Conservation (phyloP, 2,888 invertebrate species). For the Mongoloraphidia duomilia region DNA sequence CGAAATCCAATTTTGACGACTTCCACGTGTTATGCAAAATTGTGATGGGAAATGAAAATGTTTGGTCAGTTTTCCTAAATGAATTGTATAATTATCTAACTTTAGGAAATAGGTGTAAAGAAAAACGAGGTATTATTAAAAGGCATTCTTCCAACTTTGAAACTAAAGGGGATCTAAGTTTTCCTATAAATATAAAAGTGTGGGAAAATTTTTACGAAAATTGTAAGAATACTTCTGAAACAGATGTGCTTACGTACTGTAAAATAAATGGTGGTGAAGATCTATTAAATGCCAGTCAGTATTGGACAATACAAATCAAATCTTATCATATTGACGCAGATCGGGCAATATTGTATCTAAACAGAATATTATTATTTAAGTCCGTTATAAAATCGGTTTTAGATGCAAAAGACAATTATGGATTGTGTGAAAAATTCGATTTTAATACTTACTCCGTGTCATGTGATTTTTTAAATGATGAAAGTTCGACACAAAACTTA, state of each 20-base stretch:
- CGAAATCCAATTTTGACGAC: no score
- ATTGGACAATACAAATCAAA: slow-evolving; percentile 34
- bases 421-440: slow-evolving; percentile 9
- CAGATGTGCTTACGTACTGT: slow-evolving; percentile 9
- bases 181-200: slow-evolving; percentile 37
- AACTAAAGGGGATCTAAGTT: slow-evolving; percentile 47
- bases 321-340: slow-evolving; percentile 29
- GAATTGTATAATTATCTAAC: slow-evolving; percentile 14
- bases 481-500: slow-evolving; percentile 24
- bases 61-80: slow-evolving; percentile 6
- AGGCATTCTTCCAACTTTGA: slow-evolving; percentile 41
- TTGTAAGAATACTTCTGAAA: slow-evolving; percentile 18
- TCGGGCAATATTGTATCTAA: slow-evolving; percentile 38
- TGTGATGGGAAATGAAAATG: no score
- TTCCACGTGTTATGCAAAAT: no score
- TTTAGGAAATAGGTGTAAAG: slow-evolving; percentile 2
- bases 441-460: slow-evolving; percentile 11
- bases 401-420: slow-evolving; percentile 20
- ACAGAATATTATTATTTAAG: slow-evolving; percentile 26
- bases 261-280: slow-evolving; percentile 12
- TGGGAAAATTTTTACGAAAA: slow-evolving; percentile 36
- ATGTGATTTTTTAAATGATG: slow-evolving; percentile 17
- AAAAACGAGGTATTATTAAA: slow-evolving; percentile 30
- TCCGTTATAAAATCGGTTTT: slow-evolving; percentile 22
- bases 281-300: slow-evolving; percentile 30